A percentile compares a stretch with the other conserved stretches of the same genome.
These are phyloP conservation scores for Mus spicilegus DNA, from an alignment of 2,113 vertebrate species.

Conservation along the genomic window DNA sequence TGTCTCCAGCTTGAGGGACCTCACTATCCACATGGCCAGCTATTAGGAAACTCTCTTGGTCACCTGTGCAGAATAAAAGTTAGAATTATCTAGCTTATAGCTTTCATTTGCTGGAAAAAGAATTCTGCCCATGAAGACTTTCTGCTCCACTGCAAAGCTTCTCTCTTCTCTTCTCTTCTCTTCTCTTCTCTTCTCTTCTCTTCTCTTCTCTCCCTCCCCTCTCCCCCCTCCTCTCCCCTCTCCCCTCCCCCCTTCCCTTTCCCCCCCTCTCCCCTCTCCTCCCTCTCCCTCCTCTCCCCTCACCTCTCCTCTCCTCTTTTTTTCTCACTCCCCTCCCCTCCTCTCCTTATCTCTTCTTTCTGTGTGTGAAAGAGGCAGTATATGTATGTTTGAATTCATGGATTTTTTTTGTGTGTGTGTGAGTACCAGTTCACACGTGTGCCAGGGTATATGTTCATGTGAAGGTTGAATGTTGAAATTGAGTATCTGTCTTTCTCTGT, in stretches of 20 bases:
- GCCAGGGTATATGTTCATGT: neutral
- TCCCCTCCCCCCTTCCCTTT: neutral
- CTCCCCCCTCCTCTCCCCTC: rapidly evolving
- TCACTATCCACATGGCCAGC: neutral
- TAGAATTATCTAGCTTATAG: neutral
- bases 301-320: neutral
- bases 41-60: neutral
- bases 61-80: neutral
- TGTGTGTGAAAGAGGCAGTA: neutral
- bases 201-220: rapidly evolving
- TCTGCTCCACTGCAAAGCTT: neutral
- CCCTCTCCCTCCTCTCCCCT: rapidly evolving
- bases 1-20: neutral
- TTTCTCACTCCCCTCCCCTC: neutral
- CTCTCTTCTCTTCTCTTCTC: rapidly evolving
- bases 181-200: rapidly evolving
- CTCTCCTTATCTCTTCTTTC: too few species aligned
- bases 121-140: neutral
- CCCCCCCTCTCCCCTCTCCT: too few species aligned
- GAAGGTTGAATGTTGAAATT: neutral
- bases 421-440: neutral
- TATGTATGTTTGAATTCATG: neutral
- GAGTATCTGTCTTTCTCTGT: neutral
- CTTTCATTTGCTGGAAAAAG: neutral
- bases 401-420: too few species aligned